These are phyloP conservation scores for Cancer borealis DNA, from an alignment of 2,888 invertebrate genomes.

Conservation along the genomic window DNA sequence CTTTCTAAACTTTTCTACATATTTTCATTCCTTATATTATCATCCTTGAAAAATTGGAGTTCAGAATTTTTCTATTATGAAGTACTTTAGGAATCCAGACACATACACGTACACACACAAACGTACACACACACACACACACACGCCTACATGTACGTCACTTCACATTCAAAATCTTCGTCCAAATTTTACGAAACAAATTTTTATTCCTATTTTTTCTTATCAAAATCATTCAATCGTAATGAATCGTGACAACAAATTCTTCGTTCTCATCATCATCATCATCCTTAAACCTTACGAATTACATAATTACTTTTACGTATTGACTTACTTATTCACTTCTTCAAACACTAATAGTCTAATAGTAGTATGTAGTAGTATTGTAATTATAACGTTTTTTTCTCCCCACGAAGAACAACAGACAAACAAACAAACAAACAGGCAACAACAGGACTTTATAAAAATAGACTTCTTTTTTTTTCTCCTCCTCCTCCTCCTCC, in stretches of 20 bases:
- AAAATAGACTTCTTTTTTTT: conserved; percentile 10
- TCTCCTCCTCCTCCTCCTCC: not conserved
- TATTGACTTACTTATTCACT: not conserved
- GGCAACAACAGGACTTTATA: conserved; percentile 28
- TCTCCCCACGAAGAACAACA: not conserved
- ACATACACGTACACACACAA: not conserved
- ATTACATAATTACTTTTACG: not conserved
- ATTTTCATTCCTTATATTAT: no score
- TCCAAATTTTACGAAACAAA: not conserved
- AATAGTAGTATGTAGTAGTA: conserved; percentile 16
- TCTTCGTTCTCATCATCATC: not conserved
- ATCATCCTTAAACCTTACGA: not conserved
- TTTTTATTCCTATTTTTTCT: not conserved
- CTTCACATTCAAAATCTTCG: not conserved
- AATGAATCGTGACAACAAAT: not conserved
- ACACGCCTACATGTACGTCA: not conserved
- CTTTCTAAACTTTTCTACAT: not conserved
- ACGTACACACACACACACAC: not conserved
- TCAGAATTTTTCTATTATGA: no score
- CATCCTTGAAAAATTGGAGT: no score
- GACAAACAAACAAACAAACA: conserved; percentile 4
- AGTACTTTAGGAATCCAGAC: not conserved
- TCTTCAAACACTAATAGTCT: not conserved
- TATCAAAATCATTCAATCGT: not conserved
- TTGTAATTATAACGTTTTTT: not conserved